Evolutionary conservation across 2,797 vertebrate species (phyloP).

Genomic region (Diceros bicornis): DNA sequence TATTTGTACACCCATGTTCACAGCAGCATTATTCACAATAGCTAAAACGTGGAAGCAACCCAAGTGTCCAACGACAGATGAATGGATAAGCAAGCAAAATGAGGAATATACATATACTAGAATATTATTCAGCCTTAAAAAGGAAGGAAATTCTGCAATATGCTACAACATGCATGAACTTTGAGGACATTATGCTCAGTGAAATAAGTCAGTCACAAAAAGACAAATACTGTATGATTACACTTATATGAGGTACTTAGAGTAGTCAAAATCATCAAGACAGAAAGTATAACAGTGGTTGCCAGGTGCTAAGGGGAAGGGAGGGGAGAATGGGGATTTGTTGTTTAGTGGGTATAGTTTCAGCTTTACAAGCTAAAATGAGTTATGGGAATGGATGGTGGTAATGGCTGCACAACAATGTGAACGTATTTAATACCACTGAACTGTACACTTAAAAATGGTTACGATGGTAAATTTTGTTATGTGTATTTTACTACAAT

Average conservation of each 20-base stretch:
- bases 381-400: not conserved
- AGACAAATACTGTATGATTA: not conserved
- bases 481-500: not conserved
- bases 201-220: not conserved
- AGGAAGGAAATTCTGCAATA: not conserved
- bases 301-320: not conserved
- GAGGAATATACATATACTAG: not conserved
- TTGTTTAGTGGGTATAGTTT: not conserved
- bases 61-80: not conserved
- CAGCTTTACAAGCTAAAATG: not conserved
- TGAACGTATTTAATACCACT: slow-evolving; percentile 1
- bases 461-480: not conserved
- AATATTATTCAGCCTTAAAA: not conserved
- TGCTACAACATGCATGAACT: not conserved
- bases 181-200: not conserved
- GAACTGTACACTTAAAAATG: not conserved
- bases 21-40: not conserved
- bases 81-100: not conserved
- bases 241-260: not conserved
- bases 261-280: not conserved
- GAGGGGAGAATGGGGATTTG: not conserved
- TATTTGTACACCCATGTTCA: not conserved
- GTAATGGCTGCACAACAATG: not conserved
- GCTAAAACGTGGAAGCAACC: not conserved
- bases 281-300: not conserved